Evolutionary conservation across 2,888 invertebrate species (phyloP), one percentile per base, ranked within the genome.

Genomic region (Melangyna quadrimaculata): DNA sequence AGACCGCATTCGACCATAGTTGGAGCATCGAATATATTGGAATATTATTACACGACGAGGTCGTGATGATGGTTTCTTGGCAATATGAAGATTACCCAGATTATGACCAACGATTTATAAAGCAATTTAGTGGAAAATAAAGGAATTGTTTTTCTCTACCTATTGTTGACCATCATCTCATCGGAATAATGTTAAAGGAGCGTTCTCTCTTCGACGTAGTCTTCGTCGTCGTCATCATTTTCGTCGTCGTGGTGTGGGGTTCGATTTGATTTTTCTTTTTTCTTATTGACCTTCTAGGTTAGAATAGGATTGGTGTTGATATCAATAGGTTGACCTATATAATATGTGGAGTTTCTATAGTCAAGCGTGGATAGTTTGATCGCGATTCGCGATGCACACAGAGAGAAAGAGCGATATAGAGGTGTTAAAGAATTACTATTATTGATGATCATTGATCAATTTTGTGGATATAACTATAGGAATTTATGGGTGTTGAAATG

Each of bases 1-100:
- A 65, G 65, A 65, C 45, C 29, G 61, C 24, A 40, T 63, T 65
- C 14, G 22, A 1, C 65, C 45, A 45, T 65, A 65, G 63, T 75
- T 63, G 80, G 45, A 55, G 35, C n/a, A n/a, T n/a, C 17, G 73
- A 48, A 86, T 80, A 81, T 81, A 86, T 86, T 86, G 86, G 86
- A 81, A 86, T 86, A 86, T 86, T 86, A 86, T 86, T 86, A 86
- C 86, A 86, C 81, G 81, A 86, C 81, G 77, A 86, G 81, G 86
- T 86, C 86, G 86, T 86, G 86, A 86, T 86, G 86, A 81, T 86
- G 86, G 80, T 86, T 78, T 81, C 73, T 35, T 37, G 12, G 45
- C 45, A 65, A 35, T 32, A 53, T 55, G 63, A 63, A 86, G 86
- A 86, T 86, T 45, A 69, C 55, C 37, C 19, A 69, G 80, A 86